These are phyloP conservation scores for Perdix hodgsoniae DNA, from an alignment of 2,797 vertebrate genomes.

Conservation along the genomic window DNA sequence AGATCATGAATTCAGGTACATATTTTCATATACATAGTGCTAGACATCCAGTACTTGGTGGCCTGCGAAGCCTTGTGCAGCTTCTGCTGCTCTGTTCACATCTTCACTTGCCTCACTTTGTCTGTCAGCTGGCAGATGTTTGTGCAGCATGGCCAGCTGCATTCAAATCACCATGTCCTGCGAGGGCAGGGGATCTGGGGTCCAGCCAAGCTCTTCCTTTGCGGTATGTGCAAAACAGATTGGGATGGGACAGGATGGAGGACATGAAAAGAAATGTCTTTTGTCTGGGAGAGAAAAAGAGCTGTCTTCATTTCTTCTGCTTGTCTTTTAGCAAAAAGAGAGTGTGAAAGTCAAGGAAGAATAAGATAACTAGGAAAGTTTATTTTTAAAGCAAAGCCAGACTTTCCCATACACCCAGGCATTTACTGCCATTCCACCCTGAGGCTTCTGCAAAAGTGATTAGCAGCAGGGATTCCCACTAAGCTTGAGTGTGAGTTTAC, in stretches of 20 bases:
- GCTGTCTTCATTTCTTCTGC: neutral
- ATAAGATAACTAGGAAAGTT: neutral
- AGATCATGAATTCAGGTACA: neutral
- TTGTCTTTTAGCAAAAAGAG: neutral
- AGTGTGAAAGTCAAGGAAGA: neutral
- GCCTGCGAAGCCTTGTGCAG: neutral
- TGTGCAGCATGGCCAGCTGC: neutral
- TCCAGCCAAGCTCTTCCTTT: neutral
- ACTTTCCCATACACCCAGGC: neutral
- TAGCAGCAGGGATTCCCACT: neutral
- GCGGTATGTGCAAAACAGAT: rapidly evolving
- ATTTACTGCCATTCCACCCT: neutral
- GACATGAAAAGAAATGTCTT: neutral
- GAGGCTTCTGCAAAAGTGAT: neutral
- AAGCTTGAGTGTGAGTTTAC: neutral
- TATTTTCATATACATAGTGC: neutral
- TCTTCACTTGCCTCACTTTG: neutral
- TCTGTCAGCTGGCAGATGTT: neutral
- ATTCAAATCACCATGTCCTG: neutral
- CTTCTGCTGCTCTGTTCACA: neutral
- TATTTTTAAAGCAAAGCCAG: neutral
- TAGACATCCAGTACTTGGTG: neutral
- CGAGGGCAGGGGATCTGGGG: neutral
- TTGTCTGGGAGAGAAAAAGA: neutral
- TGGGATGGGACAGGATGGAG: neutral